Conservation (phyloP, 2,113 vertebrate species). For the Phaethon lepturus region DNA sequence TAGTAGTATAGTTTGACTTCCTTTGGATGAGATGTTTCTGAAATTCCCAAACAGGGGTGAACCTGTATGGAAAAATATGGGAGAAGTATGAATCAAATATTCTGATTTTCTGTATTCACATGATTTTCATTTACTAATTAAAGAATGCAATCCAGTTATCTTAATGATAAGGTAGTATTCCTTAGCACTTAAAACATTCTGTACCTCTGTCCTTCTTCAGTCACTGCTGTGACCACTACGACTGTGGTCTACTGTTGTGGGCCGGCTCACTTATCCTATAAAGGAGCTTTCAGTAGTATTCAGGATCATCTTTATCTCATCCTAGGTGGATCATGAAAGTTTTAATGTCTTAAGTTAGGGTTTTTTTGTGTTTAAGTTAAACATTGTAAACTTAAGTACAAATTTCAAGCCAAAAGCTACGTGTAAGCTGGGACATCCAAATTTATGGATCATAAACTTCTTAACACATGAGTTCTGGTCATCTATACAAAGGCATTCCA, state of each 20-base stretch:
- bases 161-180: background rate
- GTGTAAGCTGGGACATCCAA: background rate
- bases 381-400: background rate
- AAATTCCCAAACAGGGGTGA: background rate
- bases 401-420: background rate
- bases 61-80: too few species aligned
- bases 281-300: background rate
- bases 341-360: accelerated
- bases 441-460: background rate
- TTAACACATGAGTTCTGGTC: background rate
- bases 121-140: background rate
- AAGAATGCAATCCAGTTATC: background rate
- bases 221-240: background rate
- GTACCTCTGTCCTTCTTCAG: background rate
- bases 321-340: background rate
- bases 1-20: background rate
- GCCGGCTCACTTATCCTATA: background rate
- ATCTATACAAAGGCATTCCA: background rate
- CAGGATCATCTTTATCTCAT: background rate
- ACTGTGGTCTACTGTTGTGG: accelerated
- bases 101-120: background rate
- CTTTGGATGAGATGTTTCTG: background rate
- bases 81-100: background rate
- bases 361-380: background rate
- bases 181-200: background rate